Conservation (phyloP, 2,888 invertebrate genomes). For the Ernsta delagoae region DNA sequence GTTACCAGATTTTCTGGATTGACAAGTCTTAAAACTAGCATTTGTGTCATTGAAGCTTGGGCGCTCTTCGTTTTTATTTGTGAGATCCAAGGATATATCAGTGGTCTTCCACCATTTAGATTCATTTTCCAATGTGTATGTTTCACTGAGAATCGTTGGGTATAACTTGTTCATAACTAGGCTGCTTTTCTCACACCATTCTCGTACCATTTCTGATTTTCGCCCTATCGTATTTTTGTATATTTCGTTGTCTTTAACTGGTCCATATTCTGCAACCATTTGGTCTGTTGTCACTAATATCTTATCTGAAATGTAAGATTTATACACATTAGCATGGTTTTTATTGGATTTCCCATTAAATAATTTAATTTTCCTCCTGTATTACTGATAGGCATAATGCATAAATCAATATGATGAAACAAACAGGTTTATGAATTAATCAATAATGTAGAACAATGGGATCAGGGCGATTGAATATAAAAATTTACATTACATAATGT, state of each 20-base stretch:
- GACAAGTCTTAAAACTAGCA: constrained; percentile 67
- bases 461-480: too few species aligned
- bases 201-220: constrained; percentile 72
- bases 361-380: neutral
- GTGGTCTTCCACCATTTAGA: constrained; percentile 56
- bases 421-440: too few species aligned
- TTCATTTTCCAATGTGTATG: constrained; percentile 65
- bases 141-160: constrained; percentile 73
- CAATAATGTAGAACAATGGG: too few species aligned
- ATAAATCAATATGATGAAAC: too few species aligned
- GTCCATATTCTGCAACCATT: constrained; percentile 85
- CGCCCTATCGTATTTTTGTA: constrained; percentile 54
- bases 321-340: constrained; percentile 43
- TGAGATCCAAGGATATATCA: constrained; percentile 47
- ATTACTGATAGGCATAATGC: neutral
- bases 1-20: constrained; percentile 51
- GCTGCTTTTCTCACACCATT: constrained; percentile 76
- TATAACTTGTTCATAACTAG: constrained; percentile 73
- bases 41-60: constrained; percentile 48
- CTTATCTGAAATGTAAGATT: constrained; percentile 79
- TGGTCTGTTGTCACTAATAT: constrained; percentile 86
- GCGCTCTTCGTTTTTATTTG: constrained; percentile 3
- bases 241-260: constrained; percentile 60
- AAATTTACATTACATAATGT: too few species aligned
- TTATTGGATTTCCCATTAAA: neutral